Evolutionary conservation across 2,888 invertebrate genomes (phyloP).

Genomic region (Punctoribates punctum): DNA sequence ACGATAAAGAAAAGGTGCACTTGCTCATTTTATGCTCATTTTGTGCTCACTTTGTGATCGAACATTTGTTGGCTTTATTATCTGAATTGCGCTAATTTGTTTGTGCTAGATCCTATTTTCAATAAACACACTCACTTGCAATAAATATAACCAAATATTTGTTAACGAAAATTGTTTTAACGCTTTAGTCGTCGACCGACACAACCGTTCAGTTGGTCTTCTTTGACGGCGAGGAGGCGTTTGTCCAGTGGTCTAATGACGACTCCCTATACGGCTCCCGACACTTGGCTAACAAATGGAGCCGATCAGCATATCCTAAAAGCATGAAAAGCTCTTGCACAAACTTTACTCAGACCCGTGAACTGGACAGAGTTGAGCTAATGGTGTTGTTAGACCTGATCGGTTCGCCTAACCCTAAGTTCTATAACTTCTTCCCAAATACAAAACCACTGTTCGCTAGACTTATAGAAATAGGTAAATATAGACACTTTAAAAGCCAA

Average conservation of each 20-base stretch:
- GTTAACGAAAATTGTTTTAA: background rate
- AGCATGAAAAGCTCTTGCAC: background rate
- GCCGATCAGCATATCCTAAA: slow-evolving; percentile 50
- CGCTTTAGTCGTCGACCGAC: background rate
- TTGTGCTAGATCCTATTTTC: too few relatives aligned
- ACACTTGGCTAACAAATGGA: slow-evolving; percentile 77
- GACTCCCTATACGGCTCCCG: slow-evolving; percentile 95
- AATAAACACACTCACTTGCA: too few relatives aligned
- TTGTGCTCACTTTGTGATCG: too few relatives aligned
- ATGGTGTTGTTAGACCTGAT: slow-evolving; percentile 80
- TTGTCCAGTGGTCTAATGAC: slow-evolving; percentile 72
- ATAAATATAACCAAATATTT: too few relatives aligned
- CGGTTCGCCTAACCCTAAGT: slow-evolving; percentile 77
- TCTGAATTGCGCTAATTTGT: too few relatives aligned
- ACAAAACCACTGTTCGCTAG: slow-evolving; percentile 72
- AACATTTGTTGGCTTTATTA: too few relatives aligned
- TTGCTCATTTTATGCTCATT: too few relatives aligned
- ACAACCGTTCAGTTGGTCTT: slow-evolving; percentile 37
- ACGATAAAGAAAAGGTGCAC: too few relatives aligned
- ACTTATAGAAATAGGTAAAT: slow-evolving; percentile 64
- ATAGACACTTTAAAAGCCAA: too few relatives aligned
- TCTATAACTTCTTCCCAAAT: slow-evolving; percentile 74
- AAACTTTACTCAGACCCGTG: background rate
- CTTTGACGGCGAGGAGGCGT: slow-evolving; percentile 79
- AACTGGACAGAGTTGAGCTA: slow-evolving; percentile 69